Evolutionary conservation across 1,140 invertebrate genomes (phyloP).

Genomic region (Paracyclopina nana): DNA sequence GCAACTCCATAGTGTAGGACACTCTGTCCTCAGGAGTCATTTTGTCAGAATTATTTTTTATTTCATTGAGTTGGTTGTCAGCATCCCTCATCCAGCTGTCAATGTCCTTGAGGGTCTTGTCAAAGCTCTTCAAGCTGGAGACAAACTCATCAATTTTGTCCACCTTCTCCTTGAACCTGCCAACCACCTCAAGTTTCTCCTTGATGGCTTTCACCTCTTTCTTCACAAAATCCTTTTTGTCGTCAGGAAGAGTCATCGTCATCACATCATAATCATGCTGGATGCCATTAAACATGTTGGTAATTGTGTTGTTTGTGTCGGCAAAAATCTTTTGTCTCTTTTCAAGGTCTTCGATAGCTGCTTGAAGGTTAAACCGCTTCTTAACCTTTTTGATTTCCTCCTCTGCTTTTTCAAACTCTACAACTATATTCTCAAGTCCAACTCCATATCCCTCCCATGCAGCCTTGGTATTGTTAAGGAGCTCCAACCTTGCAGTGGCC

Average conservation of each 20-base stretch:
- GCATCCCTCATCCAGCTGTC: conserved; percentile 20
- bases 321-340: conserved; percentile 19
- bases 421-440: conserved; percentile 18
- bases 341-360: conserved; percentile 18
- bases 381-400: conserved; percentile 21
- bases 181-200: conserved; percentile 20
- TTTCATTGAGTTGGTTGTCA: conserved; percentile 20
- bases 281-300: conserved; percentile 19
- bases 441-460: conserved; percentile 22
- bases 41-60: conserved; percentile 18
- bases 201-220: conserved; percentile 21
- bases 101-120: conserved; percentile 18
- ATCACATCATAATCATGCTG: conserved; percentile 20
- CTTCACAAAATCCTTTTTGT: conserved; percentile 22
- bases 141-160: conserved; percentile 19
- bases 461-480: conserved; percentile 19
- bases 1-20: conserved; percentile 20
- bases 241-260: conserved; percentile 21
- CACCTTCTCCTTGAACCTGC: conserved; percentile 20
- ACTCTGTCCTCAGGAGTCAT: conserved; percentile 22
- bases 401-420: conserved; percentile 21
- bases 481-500: conserved; percentile 18
- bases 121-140: conserved; percentile 18
- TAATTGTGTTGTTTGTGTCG: conserved; percentile 18
- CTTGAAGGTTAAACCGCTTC: conserved; percentile 21